These are phyloP conservation scores for Prietella phreatophila DNA, from an alignment of 2,113 vertebrate species.

Conservation along the genomic window DNA sequence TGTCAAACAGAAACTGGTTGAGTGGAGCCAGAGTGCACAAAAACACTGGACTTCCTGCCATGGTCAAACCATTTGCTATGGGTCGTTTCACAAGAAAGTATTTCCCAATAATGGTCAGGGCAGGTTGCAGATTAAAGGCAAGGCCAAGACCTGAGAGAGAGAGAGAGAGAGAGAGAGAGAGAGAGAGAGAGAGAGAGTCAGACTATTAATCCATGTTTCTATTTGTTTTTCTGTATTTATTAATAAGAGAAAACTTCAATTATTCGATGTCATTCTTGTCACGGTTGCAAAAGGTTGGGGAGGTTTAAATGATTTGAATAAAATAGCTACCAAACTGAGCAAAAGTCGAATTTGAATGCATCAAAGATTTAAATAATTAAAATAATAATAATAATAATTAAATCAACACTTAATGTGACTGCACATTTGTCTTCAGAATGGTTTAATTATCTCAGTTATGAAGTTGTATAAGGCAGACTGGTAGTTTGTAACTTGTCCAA, in stretches of 20 bases:
- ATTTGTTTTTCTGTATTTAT: not conserved
- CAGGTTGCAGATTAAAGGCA: constrained; percentile 95
- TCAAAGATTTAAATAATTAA: not conserved
- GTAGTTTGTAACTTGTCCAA: not conserved
- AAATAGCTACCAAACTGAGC: not conserved
- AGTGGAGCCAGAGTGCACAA: constrained; percentile 92
- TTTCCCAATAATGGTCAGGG: constrained; percentile 93
- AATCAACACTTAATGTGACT: too few relatives aligned
- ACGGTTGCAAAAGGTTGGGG: not conserved
- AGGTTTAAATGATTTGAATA: not conserved
- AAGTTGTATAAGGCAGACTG: not conserved
- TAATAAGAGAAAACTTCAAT: not conserved
- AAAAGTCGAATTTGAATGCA: not conserved
- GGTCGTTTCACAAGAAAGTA: constrained; percentile 93
- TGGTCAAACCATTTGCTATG: constrained; percentile 90
- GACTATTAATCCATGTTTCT: not conserved
- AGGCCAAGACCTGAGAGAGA: constrained; percentile 83
- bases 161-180: constrained; percentile 28
- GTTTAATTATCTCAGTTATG: not conserved
- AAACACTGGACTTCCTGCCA: constrained; percentile 97
- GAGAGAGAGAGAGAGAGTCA: constrained; percentile 30
- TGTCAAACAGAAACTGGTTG: constrained; percentile 92
- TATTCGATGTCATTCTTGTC: not conserved
- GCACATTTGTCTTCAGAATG: too few relatives aligned
- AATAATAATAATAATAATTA: not conserved